Conservation (phyloP, 2,113 vertebrate species). For the Astur gentilis region DNA sequence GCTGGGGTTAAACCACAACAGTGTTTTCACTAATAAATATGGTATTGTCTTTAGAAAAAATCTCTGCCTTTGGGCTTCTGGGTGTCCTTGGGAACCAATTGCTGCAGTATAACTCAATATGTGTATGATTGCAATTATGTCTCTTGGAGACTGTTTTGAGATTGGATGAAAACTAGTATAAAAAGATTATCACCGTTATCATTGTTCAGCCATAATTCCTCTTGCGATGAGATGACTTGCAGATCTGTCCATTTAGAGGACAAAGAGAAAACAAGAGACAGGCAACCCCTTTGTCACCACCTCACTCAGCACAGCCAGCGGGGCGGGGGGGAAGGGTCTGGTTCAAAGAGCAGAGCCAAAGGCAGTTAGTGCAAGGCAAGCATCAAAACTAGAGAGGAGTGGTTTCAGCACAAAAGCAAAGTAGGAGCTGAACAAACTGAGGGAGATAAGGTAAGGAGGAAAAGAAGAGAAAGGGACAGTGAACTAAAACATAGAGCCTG, state of each 20-base stretch:
- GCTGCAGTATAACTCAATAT: fast-evolving
- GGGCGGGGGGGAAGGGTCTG: not conserved
- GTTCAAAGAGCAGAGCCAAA: not conserved
- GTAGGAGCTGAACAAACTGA: not conserved
- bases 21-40: not conserved
- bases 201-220: not conserved
- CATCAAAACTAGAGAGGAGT: fast-evolving
- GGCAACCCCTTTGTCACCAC: not conserved
- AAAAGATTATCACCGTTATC: not conserved
- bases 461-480: not conserved
- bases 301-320: not conserved
- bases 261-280: not conserved
- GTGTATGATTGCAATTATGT: not conserved
- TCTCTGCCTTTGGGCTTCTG: not conserved
- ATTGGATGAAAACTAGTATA: not conserved
- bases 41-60: not conserved
- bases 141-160: not conserved
- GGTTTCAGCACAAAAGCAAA: not conserved
- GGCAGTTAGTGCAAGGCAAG: no score
- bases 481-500: not conserved
- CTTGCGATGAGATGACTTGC: not conserved
- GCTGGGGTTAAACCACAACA: no score
- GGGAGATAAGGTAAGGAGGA: not conserved
- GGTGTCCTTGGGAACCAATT: not conserved
- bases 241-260: not conserved